phyloP scores from a whole-genome alignment of 2,113 vertebrate species.

The Haliaeetus leucogaster region DNA sequence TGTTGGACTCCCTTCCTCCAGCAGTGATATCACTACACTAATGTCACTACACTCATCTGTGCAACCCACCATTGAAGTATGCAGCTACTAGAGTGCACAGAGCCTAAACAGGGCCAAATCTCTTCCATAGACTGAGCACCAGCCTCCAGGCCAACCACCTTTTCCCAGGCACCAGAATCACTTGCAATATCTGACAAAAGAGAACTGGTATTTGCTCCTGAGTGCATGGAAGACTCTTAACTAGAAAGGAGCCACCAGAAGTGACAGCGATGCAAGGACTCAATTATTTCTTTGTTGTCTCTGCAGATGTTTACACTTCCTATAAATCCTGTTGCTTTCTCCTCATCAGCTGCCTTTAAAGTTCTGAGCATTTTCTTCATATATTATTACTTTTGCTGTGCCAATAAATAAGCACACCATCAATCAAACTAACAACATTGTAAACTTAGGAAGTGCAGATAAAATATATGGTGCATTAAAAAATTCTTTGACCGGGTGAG shows the following conservation, averaged over 20 bases:
- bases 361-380: slow-evolving; percentile 64
- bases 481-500: slow-evolving; percentile 64
- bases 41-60: background rate
- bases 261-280: slow-evolving; percentile 34
- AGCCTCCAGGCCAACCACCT: background rate
- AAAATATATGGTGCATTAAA: slow-evolving; percentile 76
- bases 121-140: background rate
- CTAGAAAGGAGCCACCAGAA: slow-evolving; percentile 9
- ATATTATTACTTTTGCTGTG: slow-evolving; percentile 71
- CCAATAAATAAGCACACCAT: slow-evolving; percentile 72
- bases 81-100: background rate
- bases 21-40: background rate
- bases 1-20: background rate
- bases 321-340: slow-evolving; percentile 74
- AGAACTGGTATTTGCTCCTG: background rate
- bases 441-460: slow-evolving; percentile 74
- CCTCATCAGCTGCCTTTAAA: slow-evolving; percentile 58
- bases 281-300: slow-evolving; percentile 74
- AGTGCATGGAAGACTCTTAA: background rate
- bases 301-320: slow-evolving; percentile 69
- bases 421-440: slow-evolving; percentile 77
- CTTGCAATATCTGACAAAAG: background rate
- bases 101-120: background rate
- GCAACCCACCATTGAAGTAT: background rate
- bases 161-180: background rate